phyloP scores from a whole-genome alignment of 2,888 invertebrate genomes.

The Heterodera filipjevi region DNA sequence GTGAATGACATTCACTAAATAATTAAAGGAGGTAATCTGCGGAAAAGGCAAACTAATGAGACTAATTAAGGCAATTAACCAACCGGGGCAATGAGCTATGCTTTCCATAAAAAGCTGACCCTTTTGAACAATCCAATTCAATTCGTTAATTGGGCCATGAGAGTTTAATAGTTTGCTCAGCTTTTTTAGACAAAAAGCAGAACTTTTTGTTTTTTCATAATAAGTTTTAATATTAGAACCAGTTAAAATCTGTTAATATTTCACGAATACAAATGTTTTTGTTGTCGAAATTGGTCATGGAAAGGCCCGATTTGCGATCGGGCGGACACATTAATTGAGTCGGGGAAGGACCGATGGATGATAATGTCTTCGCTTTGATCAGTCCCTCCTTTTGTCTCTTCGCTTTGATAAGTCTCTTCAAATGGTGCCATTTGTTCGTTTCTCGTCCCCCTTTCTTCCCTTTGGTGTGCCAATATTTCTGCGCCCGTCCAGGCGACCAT shows the following conservation, averaged over 20 bases:
- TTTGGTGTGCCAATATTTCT: constrained; percentile 1
- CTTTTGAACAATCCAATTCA: too few species aligned
- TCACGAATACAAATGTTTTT: background rate
- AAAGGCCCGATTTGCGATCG: background rate
- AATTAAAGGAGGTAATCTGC: too few species aligned
- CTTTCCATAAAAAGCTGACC: too few species aligned
- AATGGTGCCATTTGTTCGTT: too few species aligned
- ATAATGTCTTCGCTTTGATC: too few species aligned
- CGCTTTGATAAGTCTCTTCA: background rate
- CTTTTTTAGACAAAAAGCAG: background rate
- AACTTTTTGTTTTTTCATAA: too few species aligned
- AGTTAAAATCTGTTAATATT: too few species aligned
- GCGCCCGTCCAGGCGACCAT: constrained; percentile 75
- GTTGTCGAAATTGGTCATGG: background rate
- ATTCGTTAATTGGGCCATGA: too few species aligned
- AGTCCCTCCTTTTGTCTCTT: background rate
- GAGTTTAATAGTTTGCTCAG: background rate
- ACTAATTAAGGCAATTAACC: too few species aligned
- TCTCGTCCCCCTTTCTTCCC: background rate
- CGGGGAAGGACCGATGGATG: background rate
- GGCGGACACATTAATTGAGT: background rate
- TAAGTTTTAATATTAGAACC: too few species aligned
- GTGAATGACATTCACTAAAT: background rate
- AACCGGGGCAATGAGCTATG: too few species aligned
- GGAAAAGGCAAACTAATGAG: too few species aligned